phyloP scores from a whole-genome alignment of 2,113 vertebrate genomes.

The Spea bombifrons region DNA sequence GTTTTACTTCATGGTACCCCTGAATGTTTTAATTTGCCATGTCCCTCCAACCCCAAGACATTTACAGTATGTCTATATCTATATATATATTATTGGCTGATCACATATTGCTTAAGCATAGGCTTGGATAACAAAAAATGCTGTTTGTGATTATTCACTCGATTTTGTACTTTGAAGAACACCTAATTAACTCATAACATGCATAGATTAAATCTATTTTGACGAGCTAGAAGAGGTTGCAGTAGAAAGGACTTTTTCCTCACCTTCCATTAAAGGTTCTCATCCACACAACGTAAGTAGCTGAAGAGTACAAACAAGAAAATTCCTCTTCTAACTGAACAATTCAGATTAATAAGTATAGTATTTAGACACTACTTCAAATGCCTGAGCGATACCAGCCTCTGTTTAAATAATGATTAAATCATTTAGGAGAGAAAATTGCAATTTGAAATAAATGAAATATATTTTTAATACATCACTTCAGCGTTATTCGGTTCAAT shows the following conservation, averaged over 20 bases:
- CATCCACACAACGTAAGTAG: conserved; percentile 40
- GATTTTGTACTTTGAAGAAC: too few relatives aligned
- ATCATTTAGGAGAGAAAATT: conserved; percentile 48
- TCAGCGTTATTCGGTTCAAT: conserved; percentile 47
- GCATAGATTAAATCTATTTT: not conserved
- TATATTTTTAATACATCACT: conserved; percentile 49
- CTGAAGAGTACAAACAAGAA: conserved; percentile 43
- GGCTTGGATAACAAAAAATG: not conserved
- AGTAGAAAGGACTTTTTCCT: conserved; percentile 28
- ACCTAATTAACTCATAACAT: not conserved
- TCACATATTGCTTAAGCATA: not conserved
- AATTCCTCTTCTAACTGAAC: conserved; percentile 43
- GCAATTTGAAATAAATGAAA: conserved; percentile 49
- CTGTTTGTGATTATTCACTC: not conserved
- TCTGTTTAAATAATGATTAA: conserved; percentile 47
- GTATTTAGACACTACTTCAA: conserved; percentile 46
- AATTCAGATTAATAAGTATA: conserved; percentile 44
- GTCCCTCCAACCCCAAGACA: too few relatives aligned
- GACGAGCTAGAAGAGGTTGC: not conserved
- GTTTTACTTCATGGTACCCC: too few relatives aligned
- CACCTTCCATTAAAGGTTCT: conserved; percentile 22
- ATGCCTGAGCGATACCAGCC: conserved; percentile 40
- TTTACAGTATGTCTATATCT: not conserved
- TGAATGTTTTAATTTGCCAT: too few relatives aligned
- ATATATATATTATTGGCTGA: not conserved